Percentiles rank a stretch among this genome's conserved stretches.
These are phyloP conservation scores for Caenorhabditis sinica DNA, from an alignment of 2,888 invertebrate species.

Conservation along the genomic window DNA sequence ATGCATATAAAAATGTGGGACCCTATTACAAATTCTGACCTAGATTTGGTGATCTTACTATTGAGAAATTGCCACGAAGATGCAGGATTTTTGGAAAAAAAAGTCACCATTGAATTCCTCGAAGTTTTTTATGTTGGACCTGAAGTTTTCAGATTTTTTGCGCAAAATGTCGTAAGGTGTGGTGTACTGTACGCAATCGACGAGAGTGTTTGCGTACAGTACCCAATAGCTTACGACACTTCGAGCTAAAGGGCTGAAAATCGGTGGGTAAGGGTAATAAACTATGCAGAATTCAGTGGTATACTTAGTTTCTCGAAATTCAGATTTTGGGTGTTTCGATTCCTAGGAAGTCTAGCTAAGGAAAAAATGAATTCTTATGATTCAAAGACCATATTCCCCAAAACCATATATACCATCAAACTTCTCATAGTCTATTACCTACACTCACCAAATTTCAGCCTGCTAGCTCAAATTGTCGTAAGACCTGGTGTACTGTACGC, in stretches of 20 bases:
- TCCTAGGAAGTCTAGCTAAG: too few species aligned
- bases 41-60: too few species aligned
- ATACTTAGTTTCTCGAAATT: background rate
- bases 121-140: too few species aligned
- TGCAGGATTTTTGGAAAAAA: background rate
- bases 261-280: too few species aligned
- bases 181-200: background rate
- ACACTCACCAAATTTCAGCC: background rate
- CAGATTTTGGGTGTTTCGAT: background rate
- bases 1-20: too few species aligned
- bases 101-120: background rate
- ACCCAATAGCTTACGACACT: slow-evolving; percentile 5
- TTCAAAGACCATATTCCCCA: too few species aligned
- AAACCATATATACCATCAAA: too few species aligned
- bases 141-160: background rate
- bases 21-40: too few species aligned
- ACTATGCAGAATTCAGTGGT: background rate
- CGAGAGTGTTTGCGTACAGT: slow-evolving; percentile 7
- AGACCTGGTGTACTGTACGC: background rate
- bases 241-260: background rate
- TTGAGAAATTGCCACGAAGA: too few species aligned
- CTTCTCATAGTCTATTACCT: background rate
- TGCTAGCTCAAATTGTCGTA: background rate
- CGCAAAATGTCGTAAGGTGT: background rate
- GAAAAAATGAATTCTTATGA: too few species aligned